Conservation (phyloP, 1,140 invertebrate species). For the Bactericera cockerelli region DNA sequence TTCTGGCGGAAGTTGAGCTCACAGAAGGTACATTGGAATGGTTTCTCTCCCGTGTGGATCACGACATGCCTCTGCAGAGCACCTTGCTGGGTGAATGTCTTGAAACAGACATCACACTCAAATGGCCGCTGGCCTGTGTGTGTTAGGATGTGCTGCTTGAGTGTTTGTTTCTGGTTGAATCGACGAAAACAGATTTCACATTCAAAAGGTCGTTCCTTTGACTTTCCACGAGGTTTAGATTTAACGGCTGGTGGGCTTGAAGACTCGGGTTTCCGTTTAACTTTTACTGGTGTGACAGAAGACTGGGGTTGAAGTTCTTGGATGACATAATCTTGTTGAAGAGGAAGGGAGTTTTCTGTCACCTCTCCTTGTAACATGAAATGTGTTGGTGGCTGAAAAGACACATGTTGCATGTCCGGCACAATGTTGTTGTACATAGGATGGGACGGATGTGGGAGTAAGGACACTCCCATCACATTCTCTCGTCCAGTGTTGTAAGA, state of each 20-base stretch:
- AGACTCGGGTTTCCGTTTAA: neutral
- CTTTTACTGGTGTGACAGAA: neutral
- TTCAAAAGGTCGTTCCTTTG: constrained; percentile 12
- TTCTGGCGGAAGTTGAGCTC: constrained; percentile 28
- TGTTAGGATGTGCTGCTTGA: constrained; percentile 36
- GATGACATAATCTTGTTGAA: neutral
- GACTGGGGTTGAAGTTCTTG: neutral
- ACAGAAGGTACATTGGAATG: constrained; percentile 23
- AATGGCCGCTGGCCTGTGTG: constrained; percentile 16
- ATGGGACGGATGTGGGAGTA: neutral
- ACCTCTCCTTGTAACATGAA: neutral
- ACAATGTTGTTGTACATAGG: neutral
- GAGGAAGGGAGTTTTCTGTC: neutral
- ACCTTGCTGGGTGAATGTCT: constrained; percentile 23
- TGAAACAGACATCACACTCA: constrained; percentile 14
- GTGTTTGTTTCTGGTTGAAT: constrained; percentile 34
- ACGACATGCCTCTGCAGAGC: constrained; percentile 32
- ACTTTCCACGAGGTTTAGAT: too few species aligned
- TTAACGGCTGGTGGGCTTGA: too few species aligned
- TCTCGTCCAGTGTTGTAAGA: neutral
- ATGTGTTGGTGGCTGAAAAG: neutral
- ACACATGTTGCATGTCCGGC: neutral
- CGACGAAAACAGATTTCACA: constrained; percentile 15
- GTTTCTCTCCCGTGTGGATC: constrained; percentile 30
- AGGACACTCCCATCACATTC: neutral